Evolutionary conservation across 1,140 invertebrate genomes (phyloP).

Genomic region (Diorhabda elongata): DNA sequence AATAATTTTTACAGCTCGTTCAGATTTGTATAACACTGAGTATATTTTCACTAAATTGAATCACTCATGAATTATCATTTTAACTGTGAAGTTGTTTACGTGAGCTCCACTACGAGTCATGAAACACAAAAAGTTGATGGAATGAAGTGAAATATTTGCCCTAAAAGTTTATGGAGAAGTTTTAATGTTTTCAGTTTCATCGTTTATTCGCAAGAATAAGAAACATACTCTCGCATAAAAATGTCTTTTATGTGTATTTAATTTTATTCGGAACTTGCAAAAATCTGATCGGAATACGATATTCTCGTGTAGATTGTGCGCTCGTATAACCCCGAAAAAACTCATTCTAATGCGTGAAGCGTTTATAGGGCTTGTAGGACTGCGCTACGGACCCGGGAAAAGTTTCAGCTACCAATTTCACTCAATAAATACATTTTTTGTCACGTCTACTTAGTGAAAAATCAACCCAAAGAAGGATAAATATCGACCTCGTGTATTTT

Average conservation of each 20-base stretch:
- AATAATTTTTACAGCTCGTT: no score
- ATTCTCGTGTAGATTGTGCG: background rate
- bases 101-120: no score
- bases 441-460: background rate
- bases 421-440: slow-evolving; percentile 3
- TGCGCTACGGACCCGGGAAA: background rate
- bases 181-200: no score
- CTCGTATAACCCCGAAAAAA: background rate
- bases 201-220: background rate
- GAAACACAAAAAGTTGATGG: no score
- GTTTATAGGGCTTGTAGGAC: background rate
- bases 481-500: background rate
- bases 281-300: background rate
- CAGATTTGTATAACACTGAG: no score
- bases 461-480: background rate
- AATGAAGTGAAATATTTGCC: no score
- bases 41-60: no score
- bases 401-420: background rate
- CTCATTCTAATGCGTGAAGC: slow-evolving; percentile 2
- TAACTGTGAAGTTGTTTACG: no score
- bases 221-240: background rate
- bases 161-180: no score
- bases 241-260: background rate
- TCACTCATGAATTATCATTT: no score
- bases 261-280: background rate